Base-by-base conservation (phyloP, 2,888 invertebrate genomes). In the Lasioglossum leucozonium region DNA sequence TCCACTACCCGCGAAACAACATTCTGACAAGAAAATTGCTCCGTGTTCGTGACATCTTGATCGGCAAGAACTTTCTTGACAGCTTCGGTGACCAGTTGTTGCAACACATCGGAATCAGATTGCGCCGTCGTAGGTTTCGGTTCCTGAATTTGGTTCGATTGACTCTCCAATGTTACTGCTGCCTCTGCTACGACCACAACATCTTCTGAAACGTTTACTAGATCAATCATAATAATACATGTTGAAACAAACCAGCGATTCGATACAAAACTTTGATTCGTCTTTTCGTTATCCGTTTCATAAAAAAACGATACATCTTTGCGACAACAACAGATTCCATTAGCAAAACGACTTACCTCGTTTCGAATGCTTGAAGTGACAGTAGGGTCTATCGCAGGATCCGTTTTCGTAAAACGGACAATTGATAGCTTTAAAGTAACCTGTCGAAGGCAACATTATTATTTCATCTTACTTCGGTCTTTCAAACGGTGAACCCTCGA, bases 401-500 rank as follows among this genome's bases (percentile, higher is more conserved):
- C 97, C 97, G 94, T 96, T 96, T 92, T 97, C 97, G 94, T 97
- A 98, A 95, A 97, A 98, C 40, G 99, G 98, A 95, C 99, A 99
- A 92, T 96, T 96, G 88, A 98, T 97, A 92, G 97, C 97, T 95
- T 98, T 97, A 94, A 99, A 99, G 94, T 98, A 97, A 87, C 98
- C 99, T 90, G 98, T 97, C 82, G 98, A 97, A 65, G 98, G 98
- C 93, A 99, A 96, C 99, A 99, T 99, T 95, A 95, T 95, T 93
- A 92, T 77, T 93, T 93, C 90, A 93, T 93, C 79, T 85, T 88
- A 79, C 55, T 86, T 77, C 84, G 72, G 80, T 69, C 72, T 77
- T 84, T 86, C 78, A 79, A 69, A 62, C 55, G 69, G 34, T 81
- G 81, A 80, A 87, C 87, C 75, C 69, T 84, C 44, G 72, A 79